phyloP scores from a whole-genome alignment of 2,888 invertebrate genomes.

The Platerodrilus igneus region DNA sequence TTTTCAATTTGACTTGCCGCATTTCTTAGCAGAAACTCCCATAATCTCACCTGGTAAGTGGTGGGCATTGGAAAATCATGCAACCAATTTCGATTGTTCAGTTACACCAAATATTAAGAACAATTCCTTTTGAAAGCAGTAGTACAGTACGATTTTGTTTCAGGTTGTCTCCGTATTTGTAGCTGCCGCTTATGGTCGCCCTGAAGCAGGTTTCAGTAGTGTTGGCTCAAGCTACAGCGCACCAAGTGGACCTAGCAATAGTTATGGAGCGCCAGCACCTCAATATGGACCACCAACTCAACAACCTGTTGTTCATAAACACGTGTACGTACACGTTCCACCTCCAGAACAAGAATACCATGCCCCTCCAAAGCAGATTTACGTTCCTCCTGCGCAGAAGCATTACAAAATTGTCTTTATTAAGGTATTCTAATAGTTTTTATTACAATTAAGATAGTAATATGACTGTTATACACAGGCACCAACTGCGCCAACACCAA shows the following conservation, averaged over 20 bases:
- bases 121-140: conserved; percentile 1
- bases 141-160: conserved; percentile 7
- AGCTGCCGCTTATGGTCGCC: conserved; percentile 46
- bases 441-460: not conserved
- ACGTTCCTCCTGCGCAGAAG: conserved; percentile 63
- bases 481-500: conserved; percentile 76
- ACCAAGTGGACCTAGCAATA: conserved; percentile 39
- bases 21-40: no score
- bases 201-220: conserved; percentile 47
- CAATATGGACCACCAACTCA: conserved; percentile 69
- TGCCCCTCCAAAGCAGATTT: conserved; percentile 57
- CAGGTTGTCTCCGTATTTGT: conserved; percentile 43
- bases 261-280: conserved; percentile 54
- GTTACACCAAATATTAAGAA: not conserved
- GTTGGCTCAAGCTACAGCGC: conserved; percentile 36
- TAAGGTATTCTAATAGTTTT: conserved; percentile 51
- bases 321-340: conserved; percentile 87
- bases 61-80: no score
- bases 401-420: conserved; percentile 84
- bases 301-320: conserved; percentile 79
- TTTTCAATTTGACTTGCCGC: no score
- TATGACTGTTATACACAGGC: conserved; percentile 72
- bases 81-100: no score
- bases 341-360: conserved; percentile 79
- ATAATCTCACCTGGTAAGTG: no score